Conservation (phyloP, 2,113 vertebrate species). For the Pycnonotus jocosus region DNA sequence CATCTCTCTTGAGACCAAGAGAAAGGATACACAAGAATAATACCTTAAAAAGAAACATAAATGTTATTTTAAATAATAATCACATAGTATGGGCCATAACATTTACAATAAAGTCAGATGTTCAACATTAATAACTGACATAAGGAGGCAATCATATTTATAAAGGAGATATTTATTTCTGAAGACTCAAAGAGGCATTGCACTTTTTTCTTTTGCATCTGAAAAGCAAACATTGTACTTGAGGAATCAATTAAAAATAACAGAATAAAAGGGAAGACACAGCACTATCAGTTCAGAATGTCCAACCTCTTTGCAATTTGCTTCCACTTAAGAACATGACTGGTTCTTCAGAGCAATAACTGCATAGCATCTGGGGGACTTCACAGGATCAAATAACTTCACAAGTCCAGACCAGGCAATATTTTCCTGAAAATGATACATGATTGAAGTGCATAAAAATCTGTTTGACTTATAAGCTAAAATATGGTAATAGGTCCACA, state of each 20-base stretch:
- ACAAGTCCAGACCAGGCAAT: conserved; percentile 84
- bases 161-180: conserved; percentile 2
- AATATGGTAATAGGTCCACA: background rate
- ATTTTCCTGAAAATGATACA: conserved; percentile 76
- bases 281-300: background rate
- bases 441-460: conserved; percentile 32
- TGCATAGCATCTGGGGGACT: conserved; percentile 92
- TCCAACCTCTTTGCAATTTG: conserved; percentile 2
- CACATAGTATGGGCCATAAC: background rate
- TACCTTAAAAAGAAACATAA: background rate
- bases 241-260: background rate
- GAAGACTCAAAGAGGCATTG: background rate
- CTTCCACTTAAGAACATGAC: conserved; percentile 3
- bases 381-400: conserved; percentile 93
- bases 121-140: background rate
- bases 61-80: background rate
- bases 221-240: background rate
- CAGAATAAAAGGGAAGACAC: background rate
- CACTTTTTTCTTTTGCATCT: background rate
- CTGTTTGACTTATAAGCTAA: conserved; percentile 9
- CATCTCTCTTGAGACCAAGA: background rate
- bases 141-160: background rate
- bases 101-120: background rate
- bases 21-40: background rate
- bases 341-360: conserved; percentile 84